Evolutionary conservation across 2,797 vertebrate species (phyloP).

Genomic region (Myripristis jacobus): DNA sequence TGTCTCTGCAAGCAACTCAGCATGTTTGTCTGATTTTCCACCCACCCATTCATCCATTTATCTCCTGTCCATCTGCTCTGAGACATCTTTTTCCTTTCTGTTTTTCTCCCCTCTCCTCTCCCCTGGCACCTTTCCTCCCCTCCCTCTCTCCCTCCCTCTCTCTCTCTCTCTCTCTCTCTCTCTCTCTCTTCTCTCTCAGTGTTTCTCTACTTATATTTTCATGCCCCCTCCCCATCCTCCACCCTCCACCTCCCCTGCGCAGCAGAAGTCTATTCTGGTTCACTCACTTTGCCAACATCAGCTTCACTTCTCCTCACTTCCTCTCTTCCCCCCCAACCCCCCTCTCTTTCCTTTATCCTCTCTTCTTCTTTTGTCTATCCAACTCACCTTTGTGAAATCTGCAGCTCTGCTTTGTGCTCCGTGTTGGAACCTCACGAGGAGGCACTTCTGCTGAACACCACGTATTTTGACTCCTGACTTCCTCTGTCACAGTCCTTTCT

Average conservation of each 20-base stretch:
- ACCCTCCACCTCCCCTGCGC: constrained; percentile 42
- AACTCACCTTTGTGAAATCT: constrained; percentile 25
- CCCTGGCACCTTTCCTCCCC: constrained; percentile 17
- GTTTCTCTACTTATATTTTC: not conserved
- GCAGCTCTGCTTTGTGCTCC: constrained; percentile 41
- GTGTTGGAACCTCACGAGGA: not conserved
- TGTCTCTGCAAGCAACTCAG: constrained; percentile 43
- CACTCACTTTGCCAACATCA: constrained; percentile 68
- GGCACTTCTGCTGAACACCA: constrained; percentile 66
- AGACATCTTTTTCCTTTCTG: constrained; percentile 39
- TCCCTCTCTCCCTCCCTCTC: constrained; percentile 32
- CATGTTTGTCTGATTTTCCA: constrained; percentile 24
- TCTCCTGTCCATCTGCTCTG: constrained; percentile 52
- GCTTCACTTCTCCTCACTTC: constrained; percentile 32
- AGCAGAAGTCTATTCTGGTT: constrained; percentile 64
- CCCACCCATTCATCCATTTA: constrained; percentile 26
- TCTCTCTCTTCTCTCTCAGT: too few relatives aligned
- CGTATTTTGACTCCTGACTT: constrained; percentile 8
- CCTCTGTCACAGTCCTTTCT: not conserved
- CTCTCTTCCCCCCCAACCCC: constrained; percentile 32
- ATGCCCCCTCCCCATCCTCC: constrained; percentile 10
- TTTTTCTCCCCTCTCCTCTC: constrained; percentile 17
- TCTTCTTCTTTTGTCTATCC: too few relatives aligned
- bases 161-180: constrained; percentile 4
- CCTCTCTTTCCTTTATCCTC: constrained; percentile 22